A percentile compares a stretch with the other conserved stretches of the same genome.
phyloP scores from a whole-genome alignment of 2,888 invertebrate species.

The Chrysolina americana region DNA sequence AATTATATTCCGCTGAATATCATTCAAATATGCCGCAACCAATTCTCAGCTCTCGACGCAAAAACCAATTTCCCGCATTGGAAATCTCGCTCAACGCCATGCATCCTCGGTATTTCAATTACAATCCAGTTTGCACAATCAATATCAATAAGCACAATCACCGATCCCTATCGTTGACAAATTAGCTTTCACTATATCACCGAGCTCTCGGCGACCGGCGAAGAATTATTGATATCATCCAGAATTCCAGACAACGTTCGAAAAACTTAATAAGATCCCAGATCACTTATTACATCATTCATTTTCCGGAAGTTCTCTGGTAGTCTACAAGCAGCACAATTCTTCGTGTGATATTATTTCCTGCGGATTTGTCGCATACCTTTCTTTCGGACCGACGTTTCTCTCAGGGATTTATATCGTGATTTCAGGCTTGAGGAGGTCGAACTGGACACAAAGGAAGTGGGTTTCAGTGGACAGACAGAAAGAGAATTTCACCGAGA shows the following conservation, averaged over 20 bases:
- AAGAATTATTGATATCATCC: conserved; percentile 16
- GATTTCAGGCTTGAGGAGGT: conserved; percentile 11
- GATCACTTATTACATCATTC: conserved; percentile 21
- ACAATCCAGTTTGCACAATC: background rate
- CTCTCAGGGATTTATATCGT: conserved; percentile 17
- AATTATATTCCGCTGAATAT: background rate
- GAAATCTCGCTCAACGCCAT: background rate
- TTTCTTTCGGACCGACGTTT: conserved; percentile 11
- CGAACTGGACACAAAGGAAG: conserved; percentile 11
- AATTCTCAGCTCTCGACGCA: background rate
- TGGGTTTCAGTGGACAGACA: background rate
- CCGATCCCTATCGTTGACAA: conserved; percentile 7
- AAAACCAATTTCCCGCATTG: background rate
- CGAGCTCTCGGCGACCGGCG: background rate
- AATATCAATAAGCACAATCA: conserved; percentile 15
- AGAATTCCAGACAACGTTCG: conserved; percentile 5
- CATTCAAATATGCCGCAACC: background rate
- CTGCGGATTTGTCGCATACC: conserved; percentile 18
- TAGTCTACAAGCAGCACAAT: conserved; percentile 10
- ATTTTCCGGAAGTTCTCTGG: background rate
- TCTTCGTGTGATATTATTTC: conserved; percentile 16
- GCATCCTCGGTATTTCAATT: background rate
- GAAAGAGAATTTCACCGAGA: conserved; percentile 5
- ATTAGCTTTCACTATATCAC: conserved; percentile 14
- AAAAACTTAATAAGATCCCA: conserved; percentile 5